Evolutionary conservation across 92 coral and sea anemone species (phyloP), one percentile per base, ranked within the genome.

Genomic region (Pocillopora meandrina): DNA sequence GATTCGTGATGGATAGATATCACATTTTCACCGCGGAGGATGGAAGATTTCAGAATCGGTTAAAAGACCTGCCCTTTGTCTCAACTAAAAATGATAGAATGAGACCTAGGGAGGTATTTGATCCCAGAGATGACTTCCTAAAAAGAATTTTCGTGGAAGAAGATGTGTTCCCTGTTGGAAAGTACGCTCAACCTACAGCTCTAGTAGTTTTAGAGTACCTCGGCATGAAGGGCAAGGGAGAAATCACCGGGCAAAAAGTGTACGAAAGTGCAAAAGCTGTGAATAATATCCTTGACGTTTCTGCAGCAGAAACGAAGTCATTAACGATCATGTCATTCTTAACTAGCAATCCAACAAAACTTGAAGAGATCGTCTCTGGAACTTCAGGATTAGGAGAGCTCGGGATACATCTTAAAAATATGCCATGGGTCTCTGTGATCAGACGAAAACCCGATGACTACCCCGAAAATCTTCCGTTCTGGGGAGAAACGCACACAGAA

Each of bases 341-440:
- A 10, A 75, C 85, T 49, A 73, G 61, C 10, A 52, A 82, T 34
- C 81, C 90, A 1, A 1, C 1, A 35, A 73, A 79, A n/a, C 89
- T 91, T 55, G 16, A 89, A 14, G 86, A 71, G 7, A 6, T 20
- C 14, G 71, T 79, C 26, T n/a, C 55, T 36, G 85, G 86, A 21
- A 56, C n/a, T 13, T 4, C 71, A 56, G 8, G 52, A 2, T 42
- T 42, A 42, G 5, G 52, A 7, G 8, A 42, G 52, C 66, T 90
- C 5, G 73, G 78, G 36, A 20, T 7, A 10, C 66, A 63, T 34
- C 91, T 93, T 18, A 26, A 14, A 36, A 77, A 71, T 16, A 71
- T 86, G 18, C 66, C 81, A 12, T 93, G 97, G 97, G 76, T 93
- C 3, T 68, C 87, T 16, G 76, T 62, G 13, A 12, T 92, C 64